These are phyloP conservation scores for Tethea ocularis DNA, from an alignment of 2,888 invertebrate species.

Conservation along the genomic window DNA sequence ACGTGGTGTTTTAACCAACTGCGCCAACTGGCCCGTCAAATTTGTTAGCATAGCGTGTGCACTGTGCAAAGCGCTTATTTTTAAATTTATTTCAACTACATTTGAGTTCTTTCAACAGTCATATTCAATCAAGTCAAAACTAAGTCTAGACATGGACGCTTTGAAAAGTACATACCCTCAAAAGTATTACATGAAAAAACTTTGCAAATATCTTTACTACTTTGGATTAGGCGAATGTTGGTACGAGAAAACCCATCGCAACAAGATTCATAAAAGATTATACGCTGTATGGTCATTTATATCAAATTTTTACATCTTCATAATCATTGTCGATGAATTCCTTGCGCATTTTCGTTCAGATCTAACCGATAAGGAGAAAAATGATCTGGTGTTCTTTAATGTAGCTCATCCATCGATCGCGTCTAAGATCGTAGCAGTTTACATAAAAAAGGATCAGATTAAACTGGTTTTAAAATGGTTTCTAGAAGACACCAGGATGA, in stretches of 20 bases:
- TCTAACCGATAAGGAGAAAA: constrained; percentile 47
- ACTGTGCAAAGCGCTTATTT: not conserved
- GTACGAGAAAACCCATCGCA: constrained; percentile 42
- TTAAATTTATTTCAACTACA: not conserved
- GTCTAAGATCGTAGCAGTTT: constrained; percentile 46
- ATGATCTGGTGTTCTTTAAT: constrained; percentile 48
- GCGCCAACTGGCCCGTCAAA: no score
- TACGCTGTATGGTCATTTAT: constrained; percentile 46
- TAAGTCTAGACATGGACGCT: constrained; percentile 1
- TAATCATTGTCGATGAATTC: constrained; percentile 41
- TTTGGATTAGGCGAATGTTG: constrained; percentile 53
- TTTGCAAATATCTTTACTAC: constrained; percentile 46
- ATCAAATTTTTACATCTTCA: constrained; percentile 41
- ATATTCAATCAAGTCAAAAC: not conserved
- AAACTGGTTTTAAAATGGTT: constrained; percentile 43
- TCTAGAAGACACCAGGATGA: constrained; percentile 43
- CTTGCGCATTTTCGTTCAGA: constrained; percentile 44
- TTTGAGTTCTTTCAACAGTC: not conserved
- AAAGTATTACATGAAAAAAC: constrained; percentile 46
- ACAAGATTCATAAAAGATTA: constrained; percentile 24
- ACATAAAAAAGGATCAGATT: constrained; percentile 43
- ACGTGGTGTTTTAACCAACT: no score
- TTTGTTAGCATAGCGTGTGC: not conserved
- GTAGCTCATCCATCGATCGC: constrained; percentile 48
- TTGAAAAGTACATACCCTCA: constrained; percentile 39